Base-by-base conservation (phyloP, 2,888 invertebrate genomes). In the Stenodera caucasica region DNA sequence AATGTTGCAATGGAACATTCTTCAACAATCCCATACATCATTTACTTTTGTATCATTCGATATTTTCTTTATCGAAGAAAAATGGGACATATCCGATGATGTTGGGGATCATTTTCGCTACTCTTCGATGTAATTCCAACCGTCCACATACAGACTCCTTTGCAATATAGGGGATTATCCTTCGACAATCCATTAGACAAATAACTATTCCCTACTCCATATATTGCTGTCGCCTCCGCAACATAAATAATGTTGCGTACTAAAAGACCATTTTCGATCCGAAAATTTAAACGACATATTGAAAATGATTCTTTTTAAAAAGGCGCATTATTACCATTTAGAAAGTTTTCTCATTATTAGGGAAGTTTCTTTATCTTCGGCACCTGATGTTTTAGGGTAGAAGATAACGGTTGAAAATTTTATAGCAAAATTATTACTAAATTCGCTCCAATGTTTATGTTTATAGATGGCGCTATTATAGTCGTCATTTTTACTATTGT, bases 341-440 rank as follows among this genome's bases (percentile, higher is more conserved):
- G 9, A 64, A 67, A 67, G 64, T 67, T 67, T 67, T 67, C 64
- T 67, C 66, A 64, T 67, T 67, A 67, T 67, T 57, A 59, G 53
- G 26, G 45, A 63, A 67, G 59, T 58, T 61, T 55, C 55, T 58
- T 58, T 55, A 55, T 58, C 58, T 58, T 61, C 58, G 61, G 58
- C 55, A 61, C 61, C 58, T 61, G 61, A 61, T 58, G 53, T 61
- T 61, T 15, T 58, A 52, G 58, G 58, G 58, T 55, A n/a, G n/a
- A n/a, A 61, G 61, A 61, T 58, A 61, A 61, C 2, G 58, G 15
- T 45, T 21, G n/a, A 55, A 32, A 57, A 61, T 61, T 61, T 61
- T 53, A 57, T 54, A 54, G 52, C 58, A 50, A 58, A 58, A 58
- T 58, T 58, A 37, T 37, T 37, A 37, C 0, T 7, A 7, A 37